A percentile compares a stretch with the other conserved stretches of the same genome.
Conservation (phyloP, 2,888 invertebrate species). For the Sesia apiformis region DNA sequence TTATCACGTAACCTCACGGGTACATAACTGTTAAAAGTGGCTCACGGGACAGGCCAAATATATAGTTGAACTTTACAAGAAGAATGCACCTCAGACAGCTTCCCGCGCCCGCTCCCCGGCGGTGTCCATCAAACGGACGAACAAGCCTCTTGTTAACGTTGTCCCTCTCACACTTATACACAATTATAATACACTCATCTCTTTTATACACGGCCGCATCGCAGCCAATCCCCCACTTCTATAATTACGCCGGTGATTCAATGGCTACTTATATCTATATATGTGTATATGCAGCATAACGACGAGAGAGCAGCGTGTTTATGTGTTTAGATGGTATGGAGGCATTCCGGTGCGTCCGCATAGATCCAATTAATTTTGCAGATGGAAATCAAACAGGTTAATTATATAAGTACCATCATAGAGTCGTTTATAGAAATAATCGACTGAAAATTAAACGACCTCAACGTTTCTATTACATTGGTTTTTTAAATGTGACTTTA, state of each 20-base stretch:
- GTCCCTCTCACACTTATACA: slow-evolving; percentile 40
- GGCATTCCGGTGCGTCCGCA: slow-evolving; percentile 39
- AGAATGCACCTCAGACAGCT: slow-evolving; percentile 69
- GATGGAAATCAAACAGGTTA: slow-evolving; percentile 11
- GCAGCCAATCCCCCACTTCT: slow-evolving; percentile 75
- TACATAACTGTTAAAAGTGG: slow-evolving; percentile 50
- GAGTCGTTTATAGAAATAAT: too few species aligned
- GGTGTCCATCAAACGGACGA: slow-evolving; percentile 73
- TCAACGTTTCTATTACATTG: too few species aligned
- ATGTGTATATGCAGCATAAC: slow-evolving; percentile 56
- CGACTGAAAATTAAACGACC: too few species aligned
- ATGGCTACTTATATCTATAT: slow-evolving; percentile 72
- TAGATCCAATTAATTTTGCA: slow-evolving; percentile 48
- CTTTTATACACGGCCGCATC: slow-evolving; percentile 54
- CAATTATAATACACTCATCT: slow-evolving; percentile 32
- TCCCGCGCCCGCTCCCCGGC: slow-evolving; percentile 67
- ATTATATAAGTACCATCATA: neutral
- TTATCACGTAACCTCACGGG: slow-evolving; percentile 11
- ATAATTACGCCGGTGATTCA: slow-evolving; percentile 75
- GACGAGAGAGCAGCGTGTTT: slow-evolving; percentile 24
- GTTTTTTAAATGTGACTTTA: too few species aligned
- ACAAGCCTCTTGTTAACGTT: slow-evolving; percentile 70
- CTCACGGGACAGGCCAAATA: slow-evolving; percentile 54
- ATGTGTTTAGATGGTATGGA: slow-evolving; percentile 46
- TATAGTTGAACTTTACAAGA: slow-evolving; percentile 72